Evolutionary conservation across 2,113 vertebrate species (phyloP).

Genomic region (Cairina moschata): DNA sequence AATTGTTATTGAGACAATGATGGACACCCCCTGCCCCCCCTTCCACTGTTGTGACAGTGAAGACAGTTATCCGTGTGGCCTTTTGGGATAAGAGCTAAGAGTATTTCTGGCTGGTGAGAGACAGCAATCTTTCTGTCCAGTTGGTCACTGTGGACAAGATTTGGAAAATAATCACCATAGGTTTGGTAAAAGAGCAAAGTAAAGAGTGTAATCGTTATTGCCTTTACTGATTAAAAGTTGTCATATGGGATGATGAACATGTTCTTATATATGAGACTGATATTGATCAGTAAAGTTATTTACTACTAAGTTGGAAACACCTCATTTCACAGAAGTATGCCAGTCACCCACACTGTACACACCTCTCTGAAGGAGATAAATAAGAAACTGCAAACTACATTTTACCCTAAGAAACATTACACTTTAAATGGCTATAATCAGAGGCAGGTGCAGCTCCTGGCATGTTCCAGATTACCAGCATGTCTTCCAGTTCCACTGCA

Average conservation of each 20-base stretch:
- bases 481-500: not conserved
- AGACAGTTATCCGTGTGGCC: not conserved
- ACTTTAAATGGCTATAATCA: accelerated
- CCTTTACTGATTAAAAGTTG: not conserved
- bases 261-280: not conserved
- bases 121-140: not conserved
- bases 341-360: not conserved
- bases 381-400: not conserved
- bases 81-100: not conserved
- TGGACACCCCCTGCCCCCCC: not conserved
- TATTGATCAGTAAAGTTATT: not conserved
- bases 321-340: not conserved
- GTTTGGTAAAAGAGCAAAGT: not conserved
- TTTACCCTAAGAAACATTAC: not conserved
- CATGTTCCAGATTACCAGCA: not conserved
- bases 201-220: not conserved
- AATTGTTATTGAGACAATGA: not conserved
- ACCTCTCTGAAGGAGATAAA: not conserved
- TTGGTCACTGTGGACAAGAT: not conserved
- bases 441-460: not conserved
- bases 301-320: not conserved
- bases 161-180: not conserved
- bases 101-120: not conserved
- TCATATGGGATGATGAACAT: not conserved
- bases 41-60: not conserved